These are phyloP conservation scores for Meles meles DNA, from an alignment of 2,113 vertebrate species.

Conservation along the genomic window DNA sequence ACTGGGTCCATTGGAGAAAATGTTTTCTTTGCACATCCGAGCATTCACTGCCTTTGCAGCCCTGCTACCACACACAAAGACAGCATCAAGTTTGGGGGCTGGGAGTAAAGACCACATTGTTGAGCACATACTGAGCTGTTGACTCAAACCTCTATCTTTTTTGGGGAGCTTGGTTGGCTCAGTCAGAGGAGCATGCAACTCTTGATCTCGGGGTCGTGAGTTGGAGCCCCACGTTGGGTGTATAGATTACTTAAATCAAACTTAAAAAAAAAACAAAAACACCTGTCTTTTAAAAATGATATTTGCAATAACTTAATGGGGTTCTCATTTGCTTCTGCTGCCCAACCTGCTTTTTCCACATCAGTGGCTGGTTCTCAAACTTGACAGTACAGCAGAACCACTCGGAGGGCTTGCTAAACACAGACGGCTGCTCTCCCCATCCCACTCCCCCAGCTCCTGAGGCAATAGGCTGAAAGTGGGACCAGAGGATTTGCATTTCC, in stretches of 20 bases:
- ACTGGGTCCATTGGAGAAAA: neutral
- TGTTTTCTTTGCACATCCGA: neutral
- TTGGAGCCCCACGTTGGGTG: neutral
- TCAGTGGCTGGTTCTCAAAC: neutral
- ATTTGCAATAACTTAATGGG: neutral
- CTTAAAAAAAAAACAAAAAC: neutral
- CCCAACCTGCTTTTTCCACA: neutral
- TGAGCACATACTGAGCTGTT: neutral
- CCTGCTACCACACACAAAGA: neutral
- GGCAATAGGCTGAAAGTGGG: neutral
- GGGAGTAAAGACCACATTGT: neutral
- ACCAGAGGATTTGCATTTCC: neutral
- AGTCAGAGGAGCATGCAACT: neutral
- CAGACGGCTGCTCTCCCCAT: neutral
- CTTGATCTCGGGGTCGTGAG: neutral
- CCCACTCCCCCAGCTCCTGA: neutral
- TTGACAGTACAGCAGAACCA: neutral
- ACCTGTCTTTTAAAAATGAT: neutral
- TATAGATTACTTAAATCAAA: neutral
- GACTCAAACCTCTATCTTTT: neutral
- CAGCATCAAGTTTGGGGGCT: neutral
- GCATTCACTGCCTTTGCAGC: neutral
- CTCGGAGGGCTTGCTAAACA: neutral
- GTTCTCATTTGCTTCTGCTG: neutral
- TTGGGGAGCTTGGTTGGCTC: neutral